Conservation (phyloP, 2,797 vertebrate genomes). For the Spinus pinus region DNA sequence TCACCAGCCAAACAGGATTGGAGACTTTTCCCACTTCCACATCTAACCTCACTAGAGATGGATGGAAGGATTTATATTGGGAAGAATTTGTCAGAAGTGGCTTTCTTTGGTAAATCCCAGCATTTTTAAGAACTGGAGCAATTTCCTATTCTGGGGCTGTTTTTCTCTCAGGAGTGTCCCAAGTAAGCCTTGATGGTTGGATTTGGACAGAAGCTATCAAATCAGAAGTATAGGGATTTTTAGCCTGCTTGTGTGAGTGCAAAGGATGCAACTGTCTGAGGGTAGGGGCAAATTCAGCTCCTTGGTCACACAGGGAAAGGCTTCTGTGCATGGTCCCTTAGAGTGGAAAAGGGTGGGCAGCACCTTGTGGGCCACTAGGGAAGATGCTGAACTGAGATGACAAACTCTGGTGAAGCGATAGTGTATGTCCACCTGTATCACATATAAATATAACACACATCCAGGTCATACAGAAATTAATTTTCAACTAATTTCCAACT, state of each 20-base stretch:
- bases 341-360: background rate
- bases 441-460: rapidly evolving
- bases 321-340: background rate
- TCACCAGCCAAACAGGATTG: background rate
- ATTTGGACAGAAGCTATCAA: background rate
- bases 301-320: too few relatives aligned
- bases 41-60: rapidly evolving
- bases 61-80: background rate
- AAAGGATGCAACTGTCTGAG: background rate
- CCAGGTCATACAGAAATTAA: background rate
- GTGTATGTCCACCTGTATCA: background rate
- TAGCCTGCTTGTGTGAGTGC: background rate
- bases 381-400: background rate
- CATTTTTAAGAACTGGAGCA: background rate
- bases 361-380: rapidly evolving
- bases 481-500: background rate
- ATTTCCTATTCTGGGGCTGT: background rate
- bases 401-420: background rate
- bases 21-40: background rate
- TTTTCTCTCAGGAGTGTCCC: background rate
- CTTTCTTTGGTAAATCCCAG: background rate
- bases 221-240: background rate
- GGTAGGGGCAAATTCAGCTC: background rate
- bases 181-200: background rate
- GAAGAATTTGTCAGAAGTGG: background rate